Percentiles rank a stretch among this genome's conserved stretches.
Evolutionary conservation across 2,113 vertebrate species (phyloP).

Genomic region (Butastur rufipennis): DNA sequence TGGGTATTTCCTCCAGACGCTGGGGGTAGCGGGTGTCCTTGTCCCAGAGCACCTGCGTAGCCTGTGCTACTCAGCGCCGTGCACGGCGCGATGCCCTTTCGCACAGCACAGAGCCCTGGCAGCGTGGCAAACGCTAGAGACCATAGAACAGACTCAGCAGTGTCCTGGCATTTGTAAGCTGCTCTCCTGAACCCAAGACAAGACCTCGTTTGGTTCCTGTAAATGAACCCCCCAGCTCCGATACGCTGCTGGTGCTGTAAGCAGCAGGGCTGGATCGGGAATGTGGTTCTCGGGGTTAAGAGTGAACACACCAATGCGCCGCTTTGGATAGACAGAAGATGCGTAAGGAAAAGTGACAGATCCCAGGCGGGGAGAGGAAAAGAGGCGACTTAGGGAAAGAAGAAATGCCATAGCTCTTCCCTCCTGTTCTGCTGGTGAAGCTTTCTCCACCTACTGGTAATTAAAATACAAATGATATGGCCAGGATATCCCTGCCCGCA

Average conservation of each 20-base stretch:
- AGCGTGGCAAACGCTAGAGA: rapidly evolving
- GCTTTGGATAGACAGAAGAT: neutral
- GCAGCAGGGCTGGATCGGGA: neutral
- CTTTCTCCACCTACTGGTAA: neutral
- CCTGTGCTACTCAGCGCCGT: rapidly evolving
- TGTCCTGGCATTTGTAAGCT: neutral
- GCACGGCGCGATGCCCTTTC: rapidly evolving
- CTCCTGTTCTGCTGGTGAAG: neutral
- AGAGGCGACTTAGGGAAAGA: neutral
- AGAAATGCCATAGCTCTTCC: neutral
- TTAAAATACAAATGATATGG: neutral
- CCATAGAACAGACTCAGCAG: neutral
- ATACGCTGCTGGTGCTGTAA: rapidly evolving
- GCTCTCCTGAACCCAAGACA: neutral
- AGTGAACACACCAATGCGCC: rapidly evolving
- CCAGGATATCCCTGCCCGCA: neutral
- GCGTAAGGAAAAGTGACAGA: neutral
- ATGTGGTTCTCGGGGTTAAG: neutral
- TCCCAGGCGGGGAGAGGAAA: neutral
- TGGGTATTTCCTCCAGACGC: neutral
- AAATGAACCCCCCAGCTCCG: neutral
- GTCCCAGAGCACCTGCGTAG: neutral
- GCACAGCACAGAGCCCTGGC: rapidly evolving
- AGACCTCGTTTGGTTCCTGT: neutral
- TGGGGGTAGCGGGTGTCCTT: rapidly evolving